Conservation (phyloP, 2,797 vertebrate species). For the Huso huso region DNA sequence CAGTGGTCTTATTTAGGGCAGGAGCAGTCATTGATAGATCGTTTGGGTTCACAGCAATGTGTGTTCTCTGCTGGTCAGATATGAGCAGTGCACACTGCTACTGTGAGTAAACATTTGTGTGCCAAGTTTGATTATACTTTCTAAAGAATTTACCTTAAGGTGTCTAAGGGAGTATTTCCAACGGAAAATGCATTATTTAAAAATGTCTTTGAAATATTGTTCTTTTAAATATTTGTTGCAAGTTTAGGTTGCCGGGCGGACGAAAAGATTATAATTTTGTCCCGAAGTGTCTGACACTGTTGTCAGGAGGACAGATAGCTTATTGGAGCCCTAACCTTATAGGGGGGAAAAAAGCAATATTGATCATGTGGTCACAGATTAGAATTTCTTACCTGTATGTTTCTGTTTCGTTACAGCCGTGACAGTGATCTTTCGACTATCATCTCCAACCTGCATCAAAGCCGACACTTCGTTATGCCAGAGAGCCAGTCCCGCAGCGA, state of each 20-base stretch:
- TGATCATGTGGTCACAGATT: not conserved
- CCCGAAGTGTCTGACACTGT: not conserved
- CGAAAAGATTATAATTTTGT: not conserved
- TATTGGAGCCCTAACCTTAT: too few relatives aligned
- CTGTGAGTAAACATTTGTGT: slow-evolving; percentile 9
- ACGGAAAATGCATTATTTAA: too few relatives aligned
- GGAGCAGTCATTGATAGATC: not conserved
- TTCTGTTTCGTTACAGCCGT: slow-evolving; percentile 61
- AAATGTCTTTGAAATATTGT: too few relatives aligned
- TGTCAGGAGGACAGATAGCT: not conserved
- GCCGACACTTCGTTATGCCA: slow-evolving; percentile 88
- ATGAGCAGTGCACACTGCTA: not conserved
- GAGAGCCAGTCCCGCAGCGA: slow-evolving; percentile 83
- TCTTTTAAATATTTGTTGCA: too few relatives aligned
- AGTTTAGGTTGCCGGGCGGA: too few relatives aligned
- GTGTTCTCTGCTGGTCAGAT: slow-evolving; percentile 14
- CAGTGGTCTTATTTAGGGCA: not conserved
- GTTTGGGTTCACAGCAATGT: slow-evolving; percentile 6
- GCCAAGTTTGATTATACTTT: not conserved
- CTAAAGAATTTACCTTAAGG: not conserved
- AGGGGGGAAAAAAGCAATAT: not conserved
- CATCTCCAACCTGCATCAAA: slow-evolving; percentile 90
- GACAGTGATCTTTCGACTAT: slow-evolving; percentile 87
- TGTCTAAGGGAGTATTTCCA: not conserved
- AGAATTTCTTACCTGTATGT: slow-evolving; percentile 23